Conservation (phyloP, 2,888 invertebrate species). For the Lamellibrachia columna region DNA sequence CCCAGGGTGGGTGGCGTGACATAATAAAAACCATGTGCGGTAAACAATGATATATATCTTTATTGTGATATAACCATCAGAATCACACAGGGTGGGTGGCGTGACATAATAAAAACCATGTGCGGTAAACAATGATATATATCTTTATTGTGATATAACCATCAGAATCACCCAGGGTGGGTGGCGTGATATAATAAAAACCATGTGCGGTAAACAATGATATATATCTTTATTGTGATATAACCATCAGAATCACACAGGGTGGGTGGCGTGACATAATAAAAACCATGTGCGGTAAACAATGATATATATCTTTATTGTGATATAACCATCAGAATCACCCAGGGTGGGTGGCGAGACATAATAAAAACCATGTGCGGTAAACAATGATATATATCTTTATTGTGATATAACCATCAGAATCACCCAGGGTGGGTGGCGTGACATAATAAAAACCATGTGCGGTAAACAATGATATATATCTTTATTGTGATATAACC, state of each 20-base stretch:
- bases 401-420: too few relatives aligned
- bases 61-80: too few relatives aligned
- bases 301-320: not conserved
- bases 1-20: not conserved
- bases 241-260: too few relatives aligned
- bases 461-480: not conserved
- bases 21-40: not conserved
- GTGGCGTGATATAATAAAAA: not conserved
- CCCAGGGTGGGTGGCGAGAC: not conserved
- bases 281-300: not conserved
- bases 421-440: too few relatives aligned
- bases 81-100: too few relatives aligned
- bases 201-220: not conserved
- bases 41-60: not conserved
- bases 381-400: not conserved
- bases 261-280: too few relatives aligned
- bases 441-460: too few relatives aligned
- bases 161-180: not conserved
- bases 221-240: not conserved
- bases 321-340: not conserved
- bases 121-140: not conserved
- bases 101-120: too few relatives aligned
- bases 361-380: not conserved
- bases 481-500: too few relatives aligned
- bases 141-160: not conserved